Evolutionary conservation across 2,888 invertebrate species (phyloP).

Genomic region (Drosophila hamatofila): DNA sequence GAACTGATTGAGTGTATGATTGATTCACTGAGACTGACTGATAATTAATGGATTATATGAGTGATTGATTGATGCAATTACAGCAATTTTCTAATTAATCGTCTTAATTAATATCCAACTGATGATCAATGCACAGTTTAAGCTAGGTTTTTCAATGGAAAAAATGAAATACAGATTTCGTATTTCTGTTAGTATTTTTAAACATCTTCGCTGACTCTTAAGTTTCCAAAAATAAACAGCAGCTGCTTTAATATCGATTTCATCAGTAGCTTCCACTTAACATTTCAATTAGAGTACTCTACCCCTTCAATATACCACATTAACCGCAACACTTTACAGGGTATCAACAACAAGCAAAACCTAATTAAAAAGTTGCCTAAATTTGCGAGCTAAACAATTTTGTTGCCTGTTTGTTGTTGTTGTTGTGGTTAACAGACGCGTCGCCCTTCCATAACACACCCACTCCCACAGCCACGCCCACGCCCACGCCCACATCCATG

Average conservation of each 20-base stretch:
- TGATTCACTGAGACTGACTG: no score
- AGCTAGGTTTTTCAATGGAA: background rate
- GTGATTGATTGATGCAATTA: no score
- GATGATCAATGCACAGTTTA: no score
- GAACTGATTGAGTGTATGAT: no score
- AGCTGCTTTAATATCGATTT: background rate
- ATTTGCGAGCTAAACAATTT: slow-evolving; percentile 39
- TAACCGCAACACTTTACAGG: slow-evolving; percentile 5
- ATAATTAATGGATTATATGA: no score
- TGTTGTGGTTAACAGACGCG: slow-evolving; percentile 23
- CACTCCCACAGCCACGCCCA: background rate
- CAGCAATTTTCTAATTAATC: no score
- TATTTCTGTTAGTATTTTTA: background rate
- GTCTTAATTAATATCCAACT: no score
- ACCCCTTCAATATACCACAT: slow-evolving; percentile 16
- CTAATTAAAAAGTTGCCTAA: slow-evolving; percentile 72
- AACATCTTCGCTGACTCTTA: background rate
- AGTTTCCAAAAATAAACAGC: background rate
- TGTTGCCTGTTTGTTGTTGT: slow-evolving; percentile 19
- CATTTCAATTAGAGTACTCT: background rate
- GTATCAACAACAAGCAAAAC: slow-evolving; percentile 40
- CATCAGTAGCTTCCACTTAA: background rate
- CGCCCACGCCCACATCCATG: background rate
- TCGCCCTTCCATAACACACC: background rate
- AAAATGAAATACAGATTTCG: background rate